phyloP scores from a whole-genome alignment of 2,888 invertebrate genomes.

The Cacoxenus indagator region DNA sequence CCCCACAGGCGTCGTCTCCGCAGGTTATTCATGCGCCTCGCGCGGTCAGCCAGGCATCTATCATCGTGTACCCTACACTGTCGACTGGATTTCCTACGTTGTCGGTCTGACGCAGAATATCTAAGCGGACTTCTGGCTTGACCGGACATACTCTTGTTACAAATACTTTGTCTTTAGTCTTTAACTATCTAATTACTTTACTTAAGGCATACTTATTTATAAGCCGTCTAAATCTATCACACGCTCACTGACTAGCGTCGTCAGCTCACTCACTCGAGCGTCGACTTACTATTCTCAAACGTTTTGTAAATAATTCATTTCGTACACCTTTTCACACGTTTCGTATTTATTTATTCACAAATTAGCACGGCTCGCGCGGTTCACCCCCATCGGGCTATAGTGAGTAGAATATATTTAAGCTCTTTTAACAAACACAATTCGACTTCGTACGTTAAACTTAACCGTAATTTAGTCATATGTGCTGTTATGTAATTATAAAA shows the following conservation, averaged over 20 bases:
- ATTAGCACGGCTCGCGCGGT: constrained; percentile 39
- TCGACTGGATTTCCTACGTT: constrained; percentile 89
- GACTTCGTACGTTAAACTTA: constrained; percentile 24
- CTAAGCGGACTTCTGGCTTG: constrained; percentile 39
- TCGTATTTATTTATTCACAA: constrained; percentile 26
- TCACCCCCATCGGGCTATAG: constrained; percentile 26
- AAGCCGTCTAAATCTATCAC: neutral
- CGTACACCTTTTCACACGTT: constrained; percentile 25
- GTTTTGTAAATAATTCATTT: constrained; percentile 54
- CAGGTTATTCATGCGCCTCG: constrained; percentile 94
- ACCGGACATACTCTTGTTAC: neutral
- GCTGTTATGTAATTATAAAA: constrained; percentile 64
- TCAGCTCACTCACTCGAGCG: neutral
- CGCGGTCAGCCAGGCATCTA: constrained; percentile 95
- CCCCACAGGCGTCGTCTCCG: constrained; percentile 83
- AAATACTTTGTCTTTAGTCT: neutral
- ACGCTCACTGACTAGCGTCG: neutral
- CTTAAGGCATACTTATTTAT: constrained; percentile 25
- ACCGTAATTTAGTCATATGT: constrained; percentile 56
- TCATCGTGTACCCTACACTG: constrained; percentile 92
- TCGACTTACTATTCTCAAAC: constrained; percentile 21
- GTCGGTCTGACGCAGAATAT: constrained; percentile 69
- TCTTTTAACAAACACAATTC: neutral
- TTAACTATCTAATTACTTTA: constrained; percentile 16
- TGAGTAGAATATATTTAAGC: constrained; percentile 20